Conservation (phyloP, 1,140 invertebrate genomes). For the Neodiprion fabricii region DNA sequence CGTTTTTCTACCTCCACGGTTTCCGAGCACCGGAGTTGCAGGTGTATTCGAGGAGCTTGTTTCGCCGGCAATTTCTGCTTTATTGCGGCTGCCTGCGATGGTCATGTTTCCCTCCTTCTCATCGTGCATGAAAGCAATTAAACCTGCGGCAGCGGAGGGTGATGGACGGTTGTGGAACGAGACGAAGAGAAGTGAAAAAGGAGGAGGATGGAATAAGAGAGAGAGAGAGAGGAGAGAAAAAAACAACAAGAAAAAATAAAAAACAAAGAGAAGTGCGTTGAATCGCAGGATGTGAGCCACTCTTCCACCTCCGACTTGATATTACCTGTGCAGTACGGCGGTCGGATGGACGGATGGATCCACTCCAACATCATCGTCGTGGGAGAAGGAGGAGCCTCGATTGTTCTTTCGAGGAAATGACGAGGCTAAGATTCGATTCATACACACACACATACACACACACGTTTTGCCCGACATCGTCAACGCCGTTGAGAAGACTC, state of each 20-base stretch:
- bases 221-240: conserved; percentile 30
- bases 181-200: not conserved
- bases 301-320: not conserved
- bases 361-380: not conserved
- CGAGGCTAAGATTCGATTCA: conserved; percentile 30
- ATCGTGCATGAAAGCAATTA: conserved; percentile 40
- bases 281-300: conserved; percentile 49
- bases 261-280: conserved; percentile 22
- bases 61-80: too few species aligned
- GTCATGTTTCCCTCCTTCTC: conserved; percentile 35
- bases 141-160: conserved; percentile 23
- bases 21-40: too few species aligned
- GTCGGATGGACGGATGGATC: conserved; percentile 20
- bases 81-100: not conserved
- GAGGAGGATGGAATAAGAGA: not conserved
- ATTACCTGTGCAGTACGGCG: not conserved
- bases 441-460: too few species aligned
- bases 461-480: too few species aligned
- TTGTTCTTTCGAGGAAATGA: conserved; percentile 40
- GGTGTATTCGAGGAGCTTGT: too few species aligned
- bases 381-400: conserved; percentile 32
- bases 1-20: too few species aligned
- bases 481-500: too few species aligned
- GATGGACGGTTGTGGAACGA: too few species aligned
- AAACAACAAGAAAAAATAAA: conserved; percentile 14